A percentile compares a stretch with the other conserved stretches of the same genome.
Conservation (phyloP, 2,888 invertebrate genomes). For the Macroteleia sp. region DNA sequence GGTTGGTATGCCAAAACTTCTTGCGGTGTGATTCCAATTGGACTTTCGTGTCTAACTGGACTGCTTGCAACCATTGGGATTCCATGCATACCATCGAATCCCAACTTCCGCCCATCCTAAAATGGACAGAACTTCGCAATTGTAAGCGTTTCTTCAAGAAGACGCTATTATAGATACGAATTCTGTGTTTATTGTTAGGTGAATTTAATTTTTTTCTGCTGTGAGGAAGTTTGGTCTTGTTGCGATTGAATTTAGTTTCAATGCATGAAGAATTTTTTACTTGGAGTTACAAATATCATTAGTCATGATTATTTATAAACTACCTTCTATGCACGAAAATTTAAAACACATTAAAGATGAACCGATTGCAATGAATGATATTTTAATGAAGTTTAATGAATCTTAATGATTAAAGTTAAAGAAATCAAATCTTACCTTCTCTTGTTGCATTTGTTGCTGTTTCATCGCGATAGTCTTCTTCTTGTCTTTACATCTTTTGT, state of each 20-base stretch:
- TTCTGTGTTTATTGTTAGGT: no score
- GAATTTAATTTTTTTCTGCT: no score
- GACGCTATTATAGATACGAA: no score
- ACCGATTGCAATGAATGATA: neutral
- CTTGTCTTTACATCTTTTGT: constrained; percentile 98
- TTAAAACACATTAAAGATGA: neutral
- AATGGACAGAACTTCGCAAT: constrained; percentile 85
- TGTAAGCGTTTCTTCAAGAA: constrained; percentile 79
- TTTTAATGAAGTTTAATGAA: neutral
- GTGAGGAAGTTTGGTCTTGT: no score
- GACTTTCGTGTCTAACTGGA: constrained; percentile 95
- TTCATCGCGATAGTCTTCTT: constrained; percentile 98
- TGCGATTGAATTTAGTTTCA: no score
- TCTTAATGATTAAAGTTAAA: neutral
- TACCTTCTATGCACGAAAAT: no score
- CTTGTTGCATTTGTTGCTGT: constrained; percentile 99
- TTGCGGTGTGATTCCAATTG: constrained; percentile 92
- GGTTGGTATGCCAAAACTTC: constrained; percentile 98
- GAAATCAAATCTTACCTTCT: constrained; percentile 89
- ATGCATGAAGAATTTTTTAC: no score
- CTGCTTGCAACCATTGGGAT: constrained; percentile 99
- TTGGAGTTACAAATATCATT: no score
- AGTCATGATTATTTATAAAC: no score
- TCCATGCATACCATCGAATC: constrained; percentile 97
- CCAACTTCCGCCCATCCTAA: constrained; percentile 97